Percentiles rank a stretch among this genome's conserved stretches.
phyloP scores from a whole-genome alignment of 2,797 vertebrate genomes.

The Thunnus albacares region DNA sequence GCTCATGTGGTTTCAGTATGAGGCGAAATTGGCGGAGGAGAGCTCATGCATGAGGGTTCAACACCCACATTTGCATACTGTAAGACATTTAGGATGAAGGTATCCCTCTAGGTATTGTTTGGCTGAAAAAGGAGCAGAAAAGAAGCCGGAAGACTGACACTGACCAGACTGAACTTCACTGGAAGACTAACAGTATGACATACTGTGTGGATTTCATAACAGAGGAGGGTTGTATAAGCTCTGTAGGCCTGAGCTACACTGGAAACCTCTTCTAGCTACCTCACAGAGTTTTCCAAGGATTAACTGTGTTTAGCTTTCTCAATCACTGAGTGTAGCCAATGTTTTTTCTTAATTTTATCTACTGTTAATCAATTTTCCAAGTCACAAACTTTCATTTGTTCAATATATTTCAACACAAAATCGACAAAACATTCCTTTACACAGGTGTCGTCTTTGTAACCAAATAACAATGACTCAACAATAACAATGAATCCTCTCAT shows the following conservation, averaged over 20 bases:
- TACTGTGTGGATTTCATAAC: constrained; percentile 28
- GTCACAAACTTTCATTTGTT: constrained; percentile 7
- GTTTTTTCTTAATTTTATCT: too few relatives aligned
- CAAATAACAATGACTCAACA: constrained; percentile 7
- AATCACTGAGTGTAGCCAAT: too few relatives aligned
- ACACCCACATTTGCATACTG: constrained; percentile 69
- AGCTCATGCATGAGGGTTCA: constrained; percentile 65
- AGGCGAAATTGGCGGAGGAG: constrained; percentile 58
- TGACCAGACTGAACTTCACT: background rate
- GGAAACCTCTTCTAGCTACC: background rate
- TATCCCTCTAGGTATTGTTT: constrained; percentile 29
- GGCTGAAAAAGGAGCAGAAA: constrained; percentile 26
- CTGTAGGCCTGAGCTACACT: constrained; percentile 8
- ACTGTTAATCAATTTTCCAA: background rate
- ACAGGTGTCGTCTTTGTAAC: constrained; percentile 28
- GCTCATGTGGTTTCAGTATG: constrained; percentile 68
- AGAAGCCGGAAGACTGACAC: background rate
- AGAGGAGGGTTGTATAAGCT: constrained; percentile 10
- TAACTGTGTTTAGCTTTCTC: too few relatives aligned
- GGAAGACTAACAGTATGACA: constrained; percentile 1
- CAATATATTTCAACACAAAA: constrained; percentile 34
- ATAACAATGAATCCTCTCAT: constrained; percentile 30
- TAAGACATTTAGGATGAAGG: constrained; percentile 45
- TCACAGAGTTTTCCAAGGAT: background rate
- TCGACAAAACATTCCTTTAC: constrained; percentile 11